Evolutionary conservation across 2,113 vertebrate species (phyloP).

Genomic region (Haplochromis burtoni): DNA sequence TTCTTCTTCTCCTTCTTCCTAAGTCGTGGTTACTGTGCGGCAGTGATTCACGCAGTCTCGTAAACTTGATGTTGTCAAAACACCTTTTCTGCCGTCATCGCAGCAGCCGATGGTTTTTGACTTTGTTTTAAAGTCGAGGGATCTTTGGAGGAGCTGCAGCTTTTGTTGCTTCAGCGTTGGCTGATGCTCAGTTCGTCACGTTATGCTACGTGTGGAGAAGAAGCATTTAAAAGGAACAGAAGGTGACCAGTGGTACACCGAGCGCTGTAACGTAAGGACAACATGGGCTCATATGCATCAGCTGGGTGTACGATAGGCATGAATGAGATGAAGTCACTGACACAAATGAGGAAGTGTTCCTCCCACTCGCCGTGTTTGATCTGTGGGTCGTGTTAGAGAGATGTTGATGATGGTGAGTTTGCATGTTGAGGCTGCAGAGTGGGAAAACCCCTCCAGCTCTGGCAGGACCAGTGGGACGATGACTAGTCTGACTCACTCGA

Average conservation of each 20-base stretch:
- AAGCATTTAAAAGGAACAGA: neutral
- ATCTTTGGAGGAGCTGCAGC: neutral
- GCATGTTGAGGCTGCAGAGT: neutral
- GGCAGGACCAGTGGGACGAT: neutral
- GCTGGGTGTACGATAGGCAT: neutral
- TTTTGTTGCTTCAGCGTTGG: neutral
- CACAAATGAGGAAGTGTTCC: neutral
- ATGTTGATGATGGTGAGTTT: neutral
- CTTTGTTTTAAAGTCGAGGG: neutral
- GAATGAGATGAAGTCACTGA: neutral
- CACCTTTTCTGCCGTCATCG: neutral
- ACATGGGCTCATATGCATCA: neutral
- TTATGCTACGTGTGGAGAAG: neutral
- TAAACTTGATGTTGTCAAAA: neutral
- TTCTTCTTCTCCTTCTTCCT: neutral
- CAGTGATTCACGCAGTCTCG: neutral
- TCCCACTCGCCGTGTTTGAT: neutral
- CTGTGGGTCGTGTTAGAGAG: neutral
- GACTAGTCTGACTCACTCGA: neutral
- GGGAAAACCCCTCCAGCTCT: constrained; percentile 14
- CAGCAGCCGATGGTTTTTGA: neutral
- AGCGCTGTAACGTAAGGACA: neutral
- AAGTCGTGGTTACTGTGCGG: neutral
- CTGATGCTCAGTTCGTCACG: neutral
- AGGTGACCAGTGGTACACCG: neutral